Evolutionary conservation across 2,888 invertebrate genomes (phyloP), one percentile per base, ranked within the genome.

Genomic region (Eristalis pertinax): DNA sequence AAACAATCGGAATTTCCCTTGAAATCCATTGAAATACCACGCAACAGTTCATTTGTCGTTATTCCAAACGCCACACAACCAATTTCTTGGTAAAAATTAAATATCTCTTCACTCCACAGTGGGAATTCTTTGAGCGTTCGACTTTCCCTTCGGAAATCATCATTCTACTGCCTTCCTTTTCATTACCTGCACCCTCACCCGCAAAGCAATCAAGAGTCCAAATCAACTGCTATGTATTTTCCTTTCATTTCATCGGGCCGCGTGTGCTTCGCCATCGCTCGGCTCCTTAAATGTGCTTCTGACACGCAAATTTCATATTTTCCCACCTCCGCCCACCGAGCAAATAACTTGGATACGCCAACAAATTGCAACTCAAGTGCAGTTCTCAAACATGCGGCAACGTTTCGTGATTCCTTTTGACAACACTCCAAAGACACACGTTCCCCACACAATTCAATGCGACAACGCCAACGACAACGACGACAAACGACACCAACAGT

Each of bases 301-400:
- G 24, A 22, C 85, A 85, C 81, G 85, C 81, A 85, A 85, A 60
- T 74, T 81, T 81, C 81, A 58, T 65, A 73, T 77, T 74, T 77
- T 35, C 72, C 58, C 43, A 32, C 67, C 76, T 76, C 7, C 35
- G 35, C 41, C 5, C 13, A 10, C 8, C 32, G 32, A 5, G 69
- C 19, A 50, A 19, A 68, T 19, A 79, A 64, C 65, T 43, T 70
- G 15, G 24, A 76, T 76, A 41, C 58, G 67, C 72, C 68, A 38
- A 50, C 13, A 76, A 73, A 77, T 81, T 85, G 85, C 85, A 85
- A 29, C 69, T 81, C 50, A 69, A 81, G 85, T 85, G 85, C 85
- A 85, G 50, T 50, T 50, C 50, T 50, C 50, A 50, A 19, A 50
- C 50, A 50, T 19, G 50, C 50, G 50, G 24, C 26, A 60, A 50